Evolutionary conservation across 2,888 invertebrate genomes (phyloP), one percentile per base, ranked within the genome.

Genomic region (Campoletis raptor): DNA sequence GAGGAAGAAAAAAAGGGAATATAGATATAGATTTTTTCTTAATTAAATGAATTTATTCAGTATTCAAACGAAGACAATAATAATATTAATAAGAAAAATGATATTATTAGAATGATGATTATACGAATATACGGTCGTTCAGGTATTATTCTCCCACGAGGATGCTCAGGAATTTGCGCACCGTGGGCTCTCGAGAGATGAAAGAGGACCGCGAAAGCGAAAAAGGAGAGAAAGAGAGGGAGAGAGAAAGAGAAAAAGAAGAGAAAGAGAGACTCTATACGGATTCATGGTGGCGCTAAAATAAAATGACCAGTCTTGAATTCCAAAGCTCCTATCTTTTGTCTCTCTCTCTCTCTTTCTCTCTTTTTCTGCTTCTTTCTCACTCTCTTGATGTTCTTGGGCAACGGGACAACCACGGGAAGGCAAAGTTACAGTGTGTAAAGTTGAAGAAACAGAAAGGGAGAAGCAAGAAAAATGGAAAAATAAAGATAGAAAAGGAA

Each of bases 271-370:
- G 81, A 72, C 81, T 83, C 80, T 61, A 69, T 52, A 79, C 24
- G 81, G 86, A 86, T 86, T 89, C 91, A 92, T 92, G 91, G 93
- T 93, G 93, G 93, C 93, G 93, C 92, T 93, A 93, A 93, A 93
- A 93, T 93, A 93, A 93, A 93, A 93, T 93, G 92, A 93, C 91
- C 92, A 92, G 88, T 88, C 89, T 89, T 92, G 92, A 92, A 93
- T 93, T 93, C 91, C 89, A 92, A 91, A 91, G 92, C 90, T 73
- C 21, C 72, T 45, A 48, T 40, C 77, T 37, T 61, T 57, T 57
- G n/a, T 42, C 54, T 61, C 57, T 73, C 74, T 48, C 66, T 64
- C 64, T 66, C 64, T 21, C 40, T 72, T 12, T 69, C 37, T 64
- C 37, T 77, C 64, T 69, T 40, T 45, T 15, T 42, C n/a, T n/a